These are phyloP conservation scores for Aurelia sp. DNA, from an alignment of 30 jellyfish, hydroid and myxozoan species.

Conservation along the genomic window DNA sequence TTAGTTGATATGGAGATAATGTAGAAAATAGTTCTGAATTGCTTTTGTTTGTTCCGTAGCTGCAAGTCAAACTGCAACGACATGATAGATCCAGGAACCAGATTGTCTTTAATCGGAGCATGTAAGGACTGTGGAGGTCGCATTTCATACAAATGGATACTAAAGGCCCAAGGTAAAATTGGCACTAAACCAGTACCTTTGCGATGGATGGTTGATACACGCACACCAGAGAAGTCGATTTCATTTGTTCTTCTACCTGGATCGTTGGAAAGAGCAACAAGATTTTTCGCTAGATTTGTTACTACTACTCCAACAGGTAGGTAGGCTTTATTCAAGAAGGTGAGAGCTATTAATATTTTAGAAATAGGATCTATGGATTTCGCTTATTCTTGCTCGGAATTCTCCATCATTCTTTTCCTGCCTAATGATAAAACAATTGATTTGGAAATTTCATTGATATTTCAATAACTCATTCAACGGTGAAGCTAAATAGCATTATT, in stretches of 20 bases:
- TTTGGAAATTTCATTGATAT: too few species aligned
- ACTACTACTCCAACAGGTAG: slow-evolving; percentile 32
- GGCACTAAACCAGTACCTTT: neutral
- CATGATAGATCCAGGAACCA: slow-evolving; percentile 53
- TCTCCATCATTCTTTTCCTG: too few species aligned
- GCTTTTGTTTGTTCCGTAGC: neutral
- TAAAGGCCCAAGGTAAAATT: neutral
- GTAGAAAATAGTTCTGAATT: too few species aligned
- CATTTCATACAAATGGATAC: slow-evolving; percentile 27
- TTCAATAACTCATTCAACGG: too few species aligned
- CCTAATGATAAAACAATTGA: too few species aligned
- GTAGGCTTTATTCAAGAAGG: neutral
- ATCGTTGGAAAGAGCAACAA: neutral
- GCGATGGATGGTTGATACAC: slow-evolving; percentile 32
- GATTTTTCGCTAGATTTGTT: slow-evolving; percentile 32
- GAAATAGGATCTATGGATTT: too few species aligned
- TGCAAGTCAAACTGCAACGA: slow-evolving; percentile 46
- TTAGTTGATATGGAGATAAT: too few species aligned
- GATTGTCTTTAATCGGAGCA: slow-evolving; percentile 43
- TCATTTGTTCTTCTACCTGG: slow-evolving; percentile 50
- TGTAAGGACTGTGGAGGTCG: slow-evolving; percentile 33
- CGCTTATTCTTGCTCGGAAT: too few species aligned
- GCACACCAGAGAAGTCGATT: slow-evolving; percentile 35
- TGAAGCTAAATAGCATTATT: too few species aligned
- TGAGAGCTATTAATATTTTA: too few species aligned